Base-by-base conservation (phyloP, 1,140 invertebrate species). In the Luehdorfia chinensis region DNA sequence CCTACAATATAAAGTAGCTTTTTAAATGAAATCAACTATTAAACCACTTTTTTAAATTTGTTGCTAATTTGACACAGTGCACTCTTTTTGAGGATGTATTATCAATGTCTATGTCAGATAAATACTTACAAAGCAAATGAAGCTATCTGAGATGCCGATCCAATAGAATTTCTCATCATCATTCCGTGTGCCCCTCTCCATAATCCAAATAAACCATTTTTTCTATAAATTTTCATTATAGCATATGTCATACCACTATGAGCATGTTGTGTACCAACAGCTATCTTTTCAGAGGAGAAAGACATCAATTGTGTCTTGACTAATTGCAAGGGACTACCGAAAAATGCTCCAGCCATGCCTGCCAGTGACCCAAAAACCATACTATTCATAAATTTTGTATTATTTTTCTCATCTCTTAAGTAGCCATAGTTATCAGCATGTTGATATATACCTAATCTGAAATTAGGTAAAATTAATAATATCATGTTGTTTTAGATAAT, bases 291-390 rank as follows among this genome's bases (percentile, higher is more conserved):
- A 0, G 92, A 91, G 1, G 93, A 92, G 65, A 94, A 92, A 0
- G 95, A 92, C 87, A 98, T 97, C 3, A 98, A 81, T 69, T 97
- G 96, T 0, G 95, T 97, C 87, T 98, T 98, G 3, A 97, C 88
- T 83, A 97, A 75, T 69, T 95, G 96, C 9, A 97, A 89, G 0
- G 95, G 96, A 81, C 94, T 88, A 0, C 87, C 87, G 21, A 80
- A 74, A 8, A 83, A 59, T 0, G 72, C 87, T 9, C 84, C 85
- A 15, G 64, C 59, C 63, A 81, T 77, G 2, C 87, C 85, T 9
- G 85, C 61, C n/a, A 87, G 32, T 0, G 67, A 75, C 0, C 87
- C 87, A 59, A 84, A 79, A 21, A 84, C 63, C 13, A 87, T 45
- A 60, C 87, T 87, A 14, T 84, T 87, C 0, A 66, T n/a, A 18